A percentile compares a stretch with the other conserved stretches of the same genome.
These are phyloP conservation scores for Crossaster papposus DNA, from an alignment of 53 echinoderm and acorn worm genomes.

Conservation along the genomic window DNA sequence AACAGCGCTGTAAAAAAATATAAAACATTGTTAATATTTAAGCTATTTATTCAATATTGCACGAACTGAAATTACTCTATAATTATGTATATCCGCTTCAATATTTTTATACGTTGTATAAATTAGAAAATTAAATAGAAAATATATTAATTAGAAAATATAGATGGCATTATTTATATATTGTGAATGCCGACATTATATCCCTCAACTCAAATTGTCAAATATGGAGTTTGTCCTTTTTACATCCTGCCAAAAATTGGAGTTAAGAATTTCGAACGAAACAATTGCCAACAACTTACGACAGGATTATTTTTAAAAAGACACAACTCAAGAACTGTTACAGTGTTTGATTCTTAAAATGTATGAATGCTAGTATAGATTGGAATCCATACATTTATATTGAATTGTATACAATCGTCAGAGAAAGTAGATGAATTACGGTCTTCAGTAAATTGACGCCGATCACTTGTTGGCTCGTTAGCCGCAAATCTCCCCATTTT, in stretches of 20 bases:
- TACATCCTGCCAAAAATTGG: neutral
- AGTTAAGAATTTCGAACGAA: too few relatives aligned
- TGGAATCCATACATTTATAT: too few relatives aligned
- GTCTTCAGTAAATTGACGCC: neutral
- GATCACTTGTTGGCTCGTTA: neutral
- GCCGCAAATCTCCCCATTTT: neutral
- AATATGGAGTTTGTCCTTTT: neutral
- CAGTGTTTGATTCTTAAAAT: too few relatives aligned
- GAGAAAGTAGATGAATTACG: neutral
- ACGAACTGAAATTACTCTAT: slow-evolving; percentile 1
- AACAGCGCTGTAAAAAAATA: neutral
- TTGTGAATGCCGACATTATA: neutral
- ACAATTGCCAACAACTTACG: too few relatives aligned
- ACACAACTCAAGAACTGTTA: too few relatives aligned
- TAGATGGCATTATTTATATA: neutral
- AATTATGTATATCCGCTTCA: slow-evolving; percentile 7
- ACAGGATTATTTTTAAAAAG: too few relatives aligned
- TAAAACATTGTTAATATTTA: slow-evolving; percentile 1
- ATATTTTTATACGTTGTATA: neutral
- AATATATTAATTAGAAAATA: slow-evolving; percentile 1
- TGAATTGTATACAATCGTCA: too few relatives aligned
- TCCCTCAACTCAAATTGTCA: neutral
- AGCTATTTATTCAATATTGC: slow-evolving; percentile 3
- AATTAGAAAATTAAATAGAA: slow-evolving; percentile 2
- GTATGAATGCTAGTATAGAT: too few relatives aligned